These are phyloP conservation scores for Drosophila kurseongensis DNA, from an alignment of 1,140 invertebrate species.

Conservation along the genomic window DNA sequence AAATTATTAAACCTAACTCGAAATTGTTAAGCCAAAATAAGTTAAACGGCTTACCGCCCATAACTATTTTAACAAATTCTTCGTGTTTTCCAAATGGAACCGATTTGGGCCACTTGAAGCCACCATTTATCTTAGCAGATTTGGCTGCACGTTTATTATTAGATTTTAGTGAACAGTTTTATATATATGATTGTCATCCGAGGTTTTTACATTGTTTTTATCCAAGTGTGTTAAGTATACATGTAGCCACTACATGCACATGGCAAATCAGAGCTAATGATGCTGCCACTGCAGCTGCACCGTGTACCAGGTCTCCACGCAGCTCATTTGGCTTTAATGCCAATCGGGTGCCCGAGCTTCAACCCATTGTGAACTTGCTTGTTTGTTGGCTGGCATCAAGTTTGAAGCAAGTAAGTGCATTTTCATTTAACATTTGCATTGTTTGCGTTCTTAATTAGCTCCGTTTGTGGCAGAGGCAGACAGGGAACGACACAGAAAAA, in stretches of 20 bases:
- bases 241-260: conserved; percentile 15
- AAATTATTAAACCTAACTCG: too few relatives aligned
- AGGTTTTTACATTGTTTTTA: neutral
- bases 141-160: too few relatives aligned
- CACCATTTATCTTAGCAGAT: too few relatives aligned
- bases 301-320: conserved; percentile 23
- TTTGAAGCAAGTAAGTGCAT: conserved; percentile 36
- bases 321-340: conserved; percentile 67
- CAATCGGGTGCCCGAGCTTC: conserved; percentile 41
- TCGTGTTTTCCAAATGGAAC: too few relatives aligned
- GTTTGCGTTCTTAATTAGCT: conserved; percentile 63
- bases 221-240: conserved; percentile 3
- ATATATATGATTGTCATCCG: too few relatives aligned
- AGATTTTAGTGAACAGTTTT: too few relatives aligned
- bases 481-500: conserved; percentile 6
- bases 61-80: too few relatives aligned
- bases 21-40: too few relatives aligned
- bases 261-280: conserved; percentile 59
- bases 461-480: conserved; percentile 34
- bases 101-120: too few relatives aligned
- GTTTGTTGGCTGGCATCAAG: conserved; percentile 36
- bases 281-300: conserved; percentile 27
- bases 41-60: too few relatives aligned
- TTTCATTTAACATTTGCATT: conserved; percentile 55
- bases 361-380: conserved; percentile 6